These are phyloP conservation scores for Ahaetulla prasina DNA, from an alignment of 2,113 vertebrate genomes.

Conservation along the genomic window DNA sequence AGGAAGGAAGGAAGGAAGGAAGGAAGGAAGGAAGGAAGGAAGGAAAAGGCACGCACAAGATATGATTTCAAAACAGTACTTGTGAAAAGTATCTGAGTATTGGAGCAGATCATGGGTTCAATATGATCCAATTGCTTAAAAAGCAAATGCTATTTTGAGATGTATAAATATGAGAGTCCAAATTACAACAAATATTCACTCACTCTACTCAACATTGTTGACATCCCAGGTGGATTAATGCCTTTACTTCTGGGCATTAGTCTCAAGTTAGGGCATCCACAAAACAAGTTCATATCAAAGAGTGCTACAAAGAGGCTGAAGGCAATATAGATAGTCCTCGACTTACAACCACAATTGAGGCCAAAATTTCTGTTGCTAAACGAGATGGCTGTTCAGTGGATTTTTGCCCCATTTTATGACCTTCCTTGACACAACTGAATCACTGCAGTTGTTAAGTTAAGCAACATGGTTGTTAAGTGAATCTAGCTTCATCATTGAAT, in stretches of 20 bases:
- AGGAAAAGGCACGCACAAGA: fast-evolving
- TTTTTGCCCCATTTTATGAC: background rate
- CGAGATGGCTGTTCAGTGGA: background rate
- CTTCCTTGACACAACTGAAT: background rate
- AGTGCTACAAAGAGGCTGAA: background rate
- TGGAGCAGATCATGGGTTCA: background rate
- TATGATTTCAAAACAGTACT: background rate
- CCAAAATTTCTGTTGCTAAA: background rate
- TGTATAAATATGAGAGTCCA: background rate
- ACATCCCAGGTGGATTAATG: background rate
- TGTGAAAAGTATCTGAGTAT: background rate
- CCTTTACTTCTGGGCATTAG: background rate
- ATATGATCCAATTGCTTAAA: background rate
- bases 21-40: background rate
- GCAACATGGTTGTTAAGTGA: too few species aligned
- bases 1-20: background rate
- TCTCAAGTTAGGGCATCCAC: background rate
- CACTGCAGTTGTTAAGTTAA: background rate
- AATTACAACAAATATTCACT: background rate
- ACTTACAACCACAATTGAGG: background rate
- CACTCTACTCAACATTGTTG: background rate
- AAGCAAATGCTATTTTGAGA: background rate
- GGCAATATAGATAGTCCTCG: background rate
- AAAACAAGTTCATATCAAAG: background rate
- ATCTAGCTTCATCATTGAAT: too few species aligned